Evolutionary conservation across 2,113 vertebrate genomes (phyloP).

Genomic region (Eretmochelys imbricata): DNA sequence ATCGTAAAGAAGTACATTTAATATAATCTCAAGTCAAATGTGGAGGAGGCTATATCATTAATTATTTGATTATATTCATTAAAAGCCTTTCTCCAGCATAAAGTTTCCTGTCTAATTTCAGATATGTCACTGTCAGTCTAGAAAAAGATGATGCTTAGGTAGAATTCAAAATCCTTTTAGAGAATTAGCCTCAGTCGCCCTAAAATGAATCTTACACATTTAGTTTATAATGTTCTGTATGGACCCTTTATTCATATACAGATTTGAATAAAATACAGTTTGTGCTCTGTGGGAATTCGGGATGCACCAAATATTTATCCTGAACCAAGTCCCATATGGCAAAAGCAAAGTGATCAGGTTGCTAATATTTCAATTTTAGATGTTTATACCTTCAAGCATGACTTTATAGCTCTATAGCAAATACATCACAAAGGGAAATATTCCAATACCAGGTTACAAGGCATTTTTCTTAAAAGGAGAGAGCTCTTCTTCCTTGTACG

Average conservation of each 20-base stretch:
- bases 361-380: accelerated
- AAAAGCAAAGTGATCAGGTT: accelerated
- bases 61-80: accelerated
- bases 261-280: neutral
- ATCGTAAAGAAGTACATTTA: accelerated
- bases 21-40: accelerated
- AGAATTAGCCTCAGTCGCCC: neutral
- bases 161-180: neutral
- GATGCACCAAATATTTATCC: accelerated
- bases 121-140: accelerated
- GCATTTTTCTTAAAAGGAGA: neutral
- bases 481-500: neutral
- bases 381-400: neutral
- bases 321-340: neutral
- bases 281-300: accelerated
- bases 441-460: neutral
- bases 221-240: neutral
- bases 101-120: neutral
- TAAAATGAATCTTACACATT: accelerated
- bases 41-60: neutral
- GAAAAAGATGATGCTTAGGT: accelerated
- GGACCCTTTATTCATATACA: neutral
- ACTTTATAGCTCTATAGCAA: neutral
- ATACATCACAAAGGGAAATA: accelerated
- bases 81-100: neutral